Conservation (phyloP, 2,888 invertebrate species). For the Drosophila diplacantha region DNA sequence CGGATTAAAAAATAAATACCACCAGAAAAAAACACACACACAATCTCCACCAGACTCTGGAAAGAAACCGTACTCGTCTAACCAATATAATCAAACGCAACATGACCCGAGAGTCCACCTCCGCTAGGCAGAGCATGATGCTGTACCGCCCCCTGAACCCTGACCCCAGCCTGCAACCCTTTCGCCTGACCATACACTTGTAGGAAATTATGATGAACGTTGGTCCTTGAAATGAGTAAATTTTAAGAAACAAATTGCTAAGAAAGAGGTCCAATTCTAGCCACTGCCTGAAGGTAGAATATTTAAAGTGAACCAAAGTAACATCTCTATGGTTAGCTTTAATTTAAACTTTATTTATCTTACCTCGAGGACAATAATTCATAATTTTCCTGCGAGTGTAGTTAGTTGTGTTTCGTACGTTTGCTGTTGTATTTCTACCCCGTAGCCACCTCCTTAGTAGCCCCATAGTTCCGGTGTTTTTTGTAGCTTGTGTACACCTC, state of each 20-base stretch:
- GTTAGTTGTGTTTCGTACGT: constrained; percentile 16
- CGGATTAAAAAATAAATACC: constrained; percentile 16
- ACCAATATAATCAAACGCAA: constrained; percentile 25
- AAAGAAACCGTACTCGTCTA: constrained; percentile 29
- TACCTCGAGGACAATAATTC: too few species aligned
- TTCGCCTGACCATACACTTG: neutral
- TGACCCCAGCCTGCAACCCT: constrained; percentile 9
- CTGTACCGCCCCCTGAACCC: constrained; percentile 12
- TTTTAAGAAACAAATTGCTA: neutral
- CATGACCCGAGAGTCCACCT: constrained; percentile 12
- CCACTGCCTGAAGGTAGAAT: neutral
- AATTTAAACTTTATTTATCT: neutral
- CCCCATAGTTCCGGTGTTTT: constrained; percentile 36
- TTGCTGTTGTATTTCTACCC: constrained; percentile 35
- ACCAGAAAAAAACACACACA: constrained; percentile 3
- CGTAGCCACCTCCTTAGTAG: constrained; percentile 32
- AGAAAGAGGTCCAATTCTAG: neutral
- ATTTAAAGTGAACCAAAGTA: neutral
- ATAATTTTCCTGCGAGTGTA: constrained; percentile 17
- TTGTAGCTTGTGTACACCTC: constrained; percentile 48
- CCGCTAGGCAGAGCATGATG: constrained; percentile 28
- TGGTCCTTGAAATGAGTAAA: neutral
- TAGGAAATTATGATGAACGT: neutral
- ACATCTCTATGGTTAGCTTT: neutral
- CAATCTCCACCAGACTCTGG: constrained; percentile 22